Conservation (phyloP, 2,888 invertebrate genomes). For the Odontocerum albicorne region DNA sequence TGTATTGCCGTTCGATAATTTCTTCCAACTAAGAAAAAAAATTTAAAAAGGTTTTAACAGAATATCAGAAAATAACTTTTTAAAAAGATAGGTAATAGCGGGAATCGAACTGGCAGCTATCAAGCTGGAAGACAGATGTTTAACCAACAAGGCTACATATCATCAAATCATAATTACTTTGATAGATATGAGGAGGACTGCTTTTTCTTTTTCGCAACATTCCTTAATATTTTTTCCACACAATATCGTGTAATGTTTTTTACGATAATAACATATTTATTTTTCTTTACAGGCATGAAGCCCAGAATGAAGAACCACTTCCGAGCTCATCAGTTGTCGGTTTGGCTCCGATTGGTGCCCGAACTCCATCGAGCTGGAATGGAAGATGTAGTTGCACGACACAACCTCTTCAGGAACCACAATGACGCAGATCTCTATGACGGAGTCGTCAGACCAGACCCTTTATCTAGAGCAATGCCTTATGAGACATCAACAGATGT, state of each 20-base stretch:
- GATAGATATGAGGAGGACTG: too few relatives aligned
- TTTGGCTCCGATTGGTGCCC: conserved; percentile 92
- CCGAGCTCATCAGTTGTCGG: conserved; percentile 90
- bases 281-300: conserved; percentile 89
- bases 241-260: neutral
- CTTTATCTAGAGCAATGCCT: conserved; percentile 64
- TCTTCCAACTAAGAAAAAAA: too few relatives aligned
- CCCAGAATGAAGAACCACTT: conserved; percentile 92
- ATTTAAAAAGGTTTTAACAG: too few relatives aligned
- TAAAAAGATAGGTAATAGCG: too few relatives aligned
- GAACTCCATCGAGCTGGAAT: conserved; percentile 86
- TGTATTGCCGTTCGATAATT: too few relatives aligned
- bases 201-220: neutral
- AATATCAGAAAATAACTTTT: too few relatives aligned
- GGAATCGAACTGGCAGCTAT: too few relatives aligned
- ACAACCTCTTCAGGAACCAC: conserved; percentile 88
- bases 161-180: too few relatives aligned
- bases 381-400: conserved; percentile 84
- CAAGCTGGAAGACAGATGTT: too few relatives aligned
- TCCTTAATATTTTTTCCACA: neutral
- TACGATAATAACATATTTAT: too few relatives aligned
- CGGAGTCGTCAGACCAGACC: conserved; percentile 83
- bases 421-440: conserved; percentile 88
- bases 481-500: conserved; percentile 61
- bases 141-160: too few relatives aligned